These are phyloP conservation scores for Syngnathus typhle DNA, from an alignment of 2,113 vertebrate species.

Conservation along the genomic window DNA sequence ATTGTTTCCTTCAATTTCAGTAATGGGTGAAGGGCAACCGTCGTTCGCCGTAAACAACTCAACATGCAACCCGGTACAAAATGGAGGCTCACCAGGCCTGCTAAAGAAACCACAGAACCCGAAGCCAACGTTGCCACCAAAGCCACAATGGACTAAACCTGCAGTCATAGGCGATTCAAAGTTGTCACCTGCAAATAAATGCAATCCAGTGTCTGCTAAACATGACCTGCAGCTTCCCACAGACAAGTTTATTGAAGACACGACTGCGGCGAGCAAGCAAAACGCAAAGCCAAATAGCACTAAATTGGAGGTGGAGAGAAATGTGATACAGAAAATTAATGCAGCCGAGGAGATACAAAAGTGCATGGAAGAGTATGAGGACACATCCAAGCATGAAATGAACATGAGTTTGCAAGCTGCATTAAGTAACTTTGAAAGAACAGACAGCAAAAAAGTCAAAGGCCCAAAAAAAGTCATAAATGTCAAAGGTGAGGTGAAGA, in stretches of 20 bases:
- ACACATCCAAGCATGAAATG: slow-evolving; percentile 43
- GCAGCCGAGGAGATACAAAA: slow-evolving; percentile 55
- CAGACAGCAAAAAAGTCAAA: slow-evolving; percentile 40
- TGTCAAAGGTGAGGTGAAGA: slow-evolving; percentile 8
- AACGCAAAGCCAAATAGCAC: slow-evolving; percentile 14
- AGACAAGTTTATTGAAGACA: background rate
- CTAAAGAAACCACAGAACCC: slow-evolving; percentile 47
- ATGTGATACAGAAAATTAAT: slow-evolving; percentile 55
- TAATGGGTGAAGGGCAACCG: slow-evolving; percentile 74
- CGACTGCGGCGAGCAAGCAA: background rate
- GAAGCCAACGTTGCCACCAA: slow-evolving; percentile 65
- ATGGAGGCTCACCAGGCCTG: slow-evolving; percentile 48
- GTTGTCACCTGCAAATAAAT: slow-evolving; percentile 45
- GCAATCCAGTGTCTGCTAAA: slow-evolving; percentile 32
- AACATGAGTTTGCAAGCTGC: slow-evolving; percentile 40
- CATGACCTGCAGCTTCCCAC: background rate
- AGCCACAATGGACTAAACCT: slow-evolving; percentile 57
- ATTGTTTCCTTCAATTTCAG: slow-evolving; percentile 91
- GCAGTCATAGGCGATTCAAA: slow-evolving; percentile 22
- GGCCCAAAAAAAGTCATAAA: slow-evolving; percentile 30
- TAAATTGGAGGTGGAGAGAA: slow-evolving; percentile 51
- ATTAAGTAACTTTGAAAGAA: slow-evolving; percentile 52
- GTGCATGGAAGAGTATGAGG: slow-evolving; percentile 47
- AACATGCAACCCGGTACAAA: slow-evolving; percentile 46
- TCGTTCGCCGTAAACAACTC: slow-evolving; percentile 53